Evolutionary conservation across 2,888 invertebrate genomes (phyloP), one percentile per base, ranked within the genome.

Genomic region (Cryptus viduatorius): DNA sequence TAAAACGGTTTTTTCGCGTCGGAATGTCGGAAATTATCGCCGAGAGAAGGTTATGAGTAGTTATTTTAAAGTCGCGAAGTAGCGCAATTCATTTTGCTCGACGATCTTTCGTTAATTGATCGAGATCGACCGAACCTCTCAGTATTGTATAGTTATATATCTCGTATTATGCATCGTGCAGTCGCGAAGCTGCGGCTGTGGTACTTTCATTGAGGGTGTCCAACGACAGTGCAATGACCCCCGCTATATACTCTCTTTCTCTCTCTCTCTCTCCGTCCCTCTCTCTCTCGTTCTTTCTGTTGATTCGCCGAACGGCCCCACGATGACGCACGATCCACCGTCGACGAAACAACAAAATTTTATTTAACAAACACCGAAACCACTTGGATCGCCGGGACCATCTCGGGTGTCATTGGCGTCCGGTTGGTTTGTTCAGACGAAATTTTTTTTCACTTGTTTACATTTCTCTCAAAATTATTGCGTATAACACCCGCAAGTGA

Each of bases 91-190:
- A 79, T 82, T 84, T 80, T 59, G 78, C 56, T 59, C 53, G 8
- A 48, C 76, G 64, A 77, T 76, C 65, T 89, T 88, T 90, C 89
- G 90, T 92, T 93, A 93, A 93, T 93, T 93, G 92, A 93, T 93
- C 91, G 92, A 91, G 92, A 93, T 93, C 91, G 91, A 90, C 89
- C 89, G 90, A 89, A 88, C 19, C 56, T 65, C 88, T 89, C 86
- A 87, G 89, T 84, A 44, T 83, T 48, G 37, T 37, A 59, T 68
- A 48, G n/a, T 48, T 16, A 80, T 75, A 56, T 42, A 71, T 65
- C 75, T 42, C 59, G 29, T 72, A 82, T 78, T 67, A 72, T 72
- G 82, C 78, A 78, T 77, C 82, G 67, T 50, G 56, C 82, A 72
- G 79, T 82, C 82, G 84, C 82, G 82, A 79, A 76, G 79, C 84